phyloP scores from a whole-genome alignment of 2,888 invertebrate genomes.

The Tigriopus californicus region DNA sequence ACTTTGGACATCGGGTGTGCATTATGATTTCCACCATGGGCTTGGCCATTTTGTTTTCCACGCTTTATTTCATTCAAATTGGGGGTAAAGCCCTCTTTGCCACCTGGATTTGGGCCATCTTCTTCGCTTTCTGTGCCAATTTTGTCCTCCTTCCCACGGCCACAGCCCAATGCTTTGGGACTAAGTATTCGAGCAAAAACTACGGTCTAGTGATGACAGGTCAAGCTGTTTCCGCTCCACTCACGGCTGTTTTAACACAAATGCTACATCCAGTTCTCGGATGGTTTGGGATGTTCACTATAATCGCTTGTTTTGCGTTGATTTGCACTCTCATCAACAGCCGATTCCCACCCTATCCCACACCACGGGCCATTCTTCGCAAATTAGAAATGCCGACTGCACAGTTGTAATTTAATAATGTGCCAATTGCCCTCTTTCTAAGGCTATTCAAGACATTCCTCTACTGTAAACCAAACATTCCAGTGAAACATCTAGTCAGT shows the following conservation, averaged over 20 bases:
- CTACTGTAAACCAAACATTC: no score
- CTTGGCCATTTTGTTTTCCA: slow-evolving; percentile 5
- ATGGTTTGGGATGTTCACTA: slow-evolving; percentile 24
- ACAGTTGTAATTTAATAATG: no score
- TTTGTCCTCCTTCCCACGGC: slow-evolving; percentile 27
- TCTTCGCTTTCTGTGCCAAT: slow-evolving; percentile 25
- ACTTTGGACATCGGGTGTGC: not conserved
- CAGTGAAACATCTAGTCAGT: no score
- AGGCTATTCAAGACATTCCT: no score
- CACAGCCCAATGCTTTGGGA: slow-evolving; percentile 26
- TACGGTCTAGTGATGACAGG: slow-evolving; percentile 15
- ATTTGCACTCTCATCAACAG: not conserved
- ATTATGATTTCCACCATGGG: not conserved
- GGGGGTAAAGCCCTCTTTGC: slow-evolving; percentile 21
- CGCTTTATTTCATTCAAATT: slow-evolving; percentile 2
- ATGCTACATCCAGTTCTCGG: slow-evolving; percentile 22
- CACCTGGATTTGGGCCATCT: slow-evolving; percentile 25
- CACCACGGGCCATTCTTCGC: not conserved
- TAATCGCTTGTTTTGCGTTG: slow-evolving; percentile 21
- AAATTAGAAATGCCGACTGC: no score
- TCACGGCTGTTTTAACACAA: slow-evolving; percentile 22
- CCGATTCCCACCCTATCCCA: not conserved
- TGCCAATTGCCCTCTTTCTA: no score
- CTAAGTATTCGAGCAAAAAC: slow-evolving; percentile 20
- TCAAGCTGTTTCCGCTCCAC: slow-evolving; percentile 16